Evolutionary conservation across 2,113 vertebrate species (phyloP), one percentile per base, ranked within the genome.

Genomic region (Gobiocypris rarus): DNA sequence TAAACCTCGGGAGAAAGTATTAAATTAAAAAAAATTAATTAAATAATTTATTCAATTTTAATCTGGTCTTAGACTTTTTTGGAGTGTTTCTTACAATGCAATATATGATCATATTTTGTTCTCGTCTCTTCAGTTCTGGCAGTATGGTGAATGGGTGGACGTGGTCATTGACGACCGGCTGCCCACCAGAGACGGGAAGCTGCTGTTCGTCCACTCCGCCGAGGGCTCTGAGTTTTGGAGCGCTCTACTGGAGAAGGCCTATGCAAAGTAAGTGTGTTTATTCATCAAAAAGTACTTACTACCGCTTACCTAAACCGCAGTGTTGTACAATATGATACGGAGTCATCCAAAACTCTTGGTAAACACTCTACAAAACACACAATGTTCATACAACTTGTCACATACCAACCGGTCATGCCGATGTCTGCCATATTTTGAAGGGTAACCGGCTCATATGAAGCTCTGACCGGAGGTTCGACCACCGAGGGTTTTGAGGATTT

Each of bases 61-160:
- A 38, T 38, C 38, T 7, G 38, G 0, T 6, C 6, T 38, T 38
- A 38, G 38, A 38, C 38, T 38, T 38, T 38, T 6, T 6, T 38
- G 34, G 34, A 38, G 34, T n/a, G 34, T 34, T 69, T 38, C 34
- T 38, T 38, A 19, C 5, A 14, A 54, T 54, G 52, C 9, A 38
- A 69, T 1, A 31, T 8, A 67, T 17, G 17, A 67, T 19, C 34
- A 34, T 65, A 34, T 34, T 34, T 31, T n/a, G n/a, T n/a, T 70
- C 5, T 24, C 0, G 0, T 24, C 38, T 58, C 19, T 15, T 54
- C 13, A 86, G 81, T 48, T 86, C 13, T 86, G 85, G 85, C 85
- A 86, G 74, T 86, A 54, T 13, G 85, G 85, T 11, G 50, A 63
- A 45, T 86, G 85, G 85, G 74, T 83, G 74, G 85, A 86, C 24